Conservation (phyloP, 2,113 vertebrate species). For the Gobiocypris rarus region DNA sequence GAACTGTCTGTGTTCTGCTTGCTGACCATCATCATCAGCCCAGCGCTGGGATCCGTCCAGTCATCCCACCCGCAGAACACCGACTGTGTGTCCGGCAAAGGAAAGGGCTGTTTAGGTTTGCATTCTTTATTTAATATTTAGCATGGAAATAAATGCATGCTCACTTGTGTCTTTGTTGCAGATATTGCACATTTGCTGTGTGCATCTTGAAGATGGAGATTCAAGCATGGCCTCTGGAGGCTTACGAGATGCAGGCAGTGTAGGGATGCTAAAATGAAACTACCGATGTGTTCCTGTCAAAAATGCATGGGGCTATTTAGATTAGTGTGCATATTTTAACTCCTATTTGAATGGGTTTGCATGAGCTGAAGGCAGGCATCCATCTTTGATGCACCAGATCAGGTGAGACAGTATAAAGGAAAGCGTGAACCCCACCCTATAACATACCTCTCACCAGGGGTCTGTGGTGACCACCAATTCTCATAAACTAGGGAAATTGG, state of each 20-base stretch:
- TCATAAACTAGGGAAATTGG: not conserved
- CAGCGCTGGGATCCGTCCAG: slow-evolving; percentile 64
- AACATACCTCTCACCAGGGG: slow-evolving; percentile 27
- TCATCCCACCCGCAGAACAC: slow-evolving; percentile 74
- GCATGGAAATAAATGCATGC: slow-evolving; percentile 6
- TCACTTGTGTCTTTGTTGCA: slow-evolving; percentile 6
- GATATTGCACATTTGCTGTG: slow-evolving; percentile 3
- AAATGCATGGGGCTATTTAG: slow-evolving; percentile 2
- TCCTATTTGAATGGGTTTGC: not conserved
- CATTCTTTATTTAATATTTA: not conserved
- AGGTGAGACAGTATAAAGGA: slow-evolving; percentile 47
- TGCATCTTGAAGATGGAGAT: slow-evolving; percentile 24
- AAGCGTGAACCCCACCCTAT: slow-evolving; percentile 56
- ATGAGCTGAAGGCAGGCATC: not conserved
- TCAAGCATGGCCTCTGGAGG: slow-evolving; percentile 32
- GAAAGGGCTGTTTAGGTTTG: slow-evolving; percentile 81
- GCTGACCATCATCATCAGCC: slow-evolving; percentile 69
- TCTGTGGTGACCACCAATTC: not conserved
- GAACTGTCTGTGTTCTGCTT: slow-evolving; percentile 64
- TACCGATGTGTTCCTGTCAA: not conserved
- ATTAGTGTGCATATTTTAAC: not conserved
- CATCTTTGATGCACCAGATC: slow-evolving; percentile 26
- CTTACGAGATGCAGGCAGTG: slow-evolving; percentile 9
- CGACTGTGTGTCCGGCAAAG: slow-evolving; percentile 72
- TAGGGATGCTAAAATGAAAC: slow-evolving; percentile 27